Evolutionary conservation across 2,113 vertebrate genomes (phyloP).

Genomic region (Brachionichthys hirsutus): DNA sequence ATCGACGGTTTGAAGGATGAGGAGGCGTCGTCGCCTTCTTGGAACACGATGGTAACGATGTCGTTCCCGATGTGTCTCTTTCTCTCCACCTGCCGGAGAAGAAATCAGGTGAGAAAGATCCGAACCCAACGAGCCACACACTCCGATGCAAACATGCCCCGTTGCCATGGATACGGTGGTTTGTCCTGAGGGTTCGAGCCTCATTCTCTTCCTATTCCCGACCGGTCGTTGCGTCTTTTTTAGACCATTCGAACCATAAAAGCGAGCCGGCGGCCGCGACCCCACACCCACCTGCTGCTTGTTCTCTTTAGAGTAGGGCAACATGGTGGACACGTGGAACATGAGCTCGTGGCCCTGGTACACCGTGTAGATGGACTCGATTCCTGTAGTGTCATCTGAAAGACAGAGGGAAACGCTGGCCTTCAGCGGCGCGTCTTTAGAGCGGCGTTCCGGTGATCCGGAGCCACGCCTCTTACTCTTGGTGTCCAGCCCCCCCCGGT

Average conservation of each 20-base stretch:
- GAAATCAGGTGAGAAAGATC: too few species aligned
- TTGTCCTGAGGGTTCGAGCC: too few species aligned
- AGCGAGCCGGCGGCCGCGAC: too few species aligned
- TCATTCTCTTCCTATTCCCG: too few species aligned
- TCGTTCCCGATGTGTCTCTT: conserved; percentile 98
- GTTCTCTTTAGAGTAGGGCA: conserved; percentile 98
- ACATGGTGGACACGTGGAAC: conserved; percentile 98
- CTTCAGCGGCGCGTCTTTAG: too few species aligned
- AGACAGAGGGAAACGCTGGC: background rate
- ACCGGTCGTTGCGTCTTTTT: too few species aligned
- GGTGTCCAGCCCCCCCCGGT: conserved; percentile 95
- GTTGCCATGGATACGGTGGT: background rate
- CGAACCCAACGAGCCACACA: too few species aligned
- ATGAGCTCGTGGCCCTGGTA: conserved; percentile 99
- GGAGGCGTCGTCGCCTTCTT: conserved; percentile 92
- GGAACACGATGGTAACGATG: conserved; percentile 98
- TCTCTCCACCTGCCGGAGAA: conserved; percentile 87
- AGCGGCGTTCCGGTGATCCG: too few species aligned
- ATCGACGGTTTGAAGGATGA: conserved; percentile 96
- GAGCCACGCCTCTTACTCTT: conserved; percentile 92
- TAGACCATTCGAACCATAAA: too few species aligned
- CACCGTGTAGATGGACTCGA: conserved; percentile 91
- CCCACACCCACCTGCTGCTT: conserved; percentile 90
- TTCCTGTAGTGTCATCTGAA: conserved; percentile 96
- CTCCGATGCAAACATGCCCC: background rate